phyloP scores from a whole-genome alignment of 2,797 vertebrate genomes.

The Mormyrus proboscirostris region DNA sequence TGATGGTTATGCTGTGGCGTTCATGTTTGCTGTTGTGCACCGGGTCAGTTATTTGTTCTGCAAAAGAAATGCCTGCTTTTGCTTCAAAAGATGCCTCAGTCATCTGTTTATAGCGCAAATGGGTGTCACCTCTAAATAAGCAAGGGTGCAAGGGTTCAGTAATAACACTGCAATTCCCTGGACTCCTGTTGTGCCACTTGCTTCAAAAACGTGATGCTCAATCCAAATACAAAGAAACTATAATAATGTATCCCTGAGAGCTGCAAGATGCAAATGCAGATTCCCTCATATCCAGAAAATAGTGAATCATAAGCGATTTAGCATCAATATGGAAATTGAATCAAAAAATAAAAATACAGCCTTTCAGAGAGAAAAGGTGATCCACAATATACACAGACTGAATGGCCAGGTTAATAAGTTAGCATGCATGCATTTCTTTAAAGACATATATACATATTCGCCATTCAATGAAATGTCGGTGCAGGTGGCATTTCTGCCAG shows the following conservation, averaged over 20 bases:
- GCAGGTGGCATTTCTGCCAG: background rate
- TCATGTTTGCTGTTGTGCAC: background rate
- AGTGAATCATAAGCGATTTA: background rate
- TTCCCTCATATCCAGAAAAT: background rate
- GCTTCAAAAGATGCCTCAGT: background rate
- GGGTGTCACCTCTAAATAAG: background rate
- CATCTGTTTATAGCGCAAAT: background rate
- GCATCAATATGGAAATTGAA: background rate
- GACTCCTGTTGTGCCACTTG: background rate
- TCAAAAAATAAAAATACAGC: background rate
- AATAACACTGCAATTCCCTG: background rate
- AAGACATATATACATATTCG: background rate
- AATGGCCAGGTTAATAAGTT: background rate
- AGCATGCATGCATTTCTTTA: background rate
- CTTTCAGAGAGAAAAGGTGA: background rate
- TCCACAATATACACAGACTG: background rate
- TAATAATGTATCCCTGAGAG: background rate
- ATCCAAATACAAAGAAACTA: background rate
- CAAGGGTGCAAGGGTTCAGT: background rate
- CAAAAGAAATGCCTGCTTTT: background rate
- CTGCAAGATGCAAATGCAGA: background rate
- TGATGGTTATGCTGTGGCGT: background rate
- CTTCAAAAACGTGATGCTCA: background rate
- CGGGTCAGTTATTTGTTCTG: background rate
- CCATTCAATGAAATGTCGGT: background rate